Conservation (phyloP, 2,888 invertebrate species). For the Trichacis sp. region DNA sequence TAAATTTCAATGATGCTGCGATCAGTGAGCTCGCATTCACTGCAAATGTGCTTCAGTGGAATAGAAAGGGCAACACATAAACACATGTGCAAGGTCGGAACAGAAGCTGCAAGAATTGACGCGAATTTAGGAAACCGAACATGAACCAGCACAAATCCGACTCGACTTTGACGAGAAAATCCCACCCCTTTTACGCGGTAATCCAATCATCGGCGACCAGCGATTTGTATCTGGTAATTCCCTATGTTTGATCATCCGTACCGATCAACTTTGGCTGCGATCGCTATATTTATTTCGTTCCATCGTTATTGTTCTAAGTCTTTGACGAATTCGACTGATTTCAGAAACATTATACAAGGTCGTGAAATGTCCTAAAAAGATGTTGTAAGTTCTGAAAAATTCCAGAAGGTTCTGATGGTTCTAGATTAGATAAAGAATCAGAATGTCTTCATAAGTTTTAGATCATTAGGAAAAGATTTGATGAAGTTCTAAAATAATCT, state of each 20-base stretch:
- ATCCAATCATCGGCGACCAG: slow-evolving; percentile 62
- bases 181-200: slow-evolving; percentile 51
- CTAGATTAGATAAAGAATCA: too few relatives aligned
- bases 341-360: too few relatives aligned
- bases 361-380: too few relatives aligned
- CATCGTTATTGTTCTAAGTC: slow-evolving; percentile 25
- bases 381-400: too few relatives aligned
- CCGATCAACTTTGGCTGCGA: slow-evolving; percentile 48
- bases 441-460: too few relatives aligned
- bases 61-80: slow-evolving; percentile 46
- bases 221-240: slow-evolving; percentile 62
- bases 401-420: too few relatives aligned
- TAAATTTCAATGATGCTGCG: slow-evolving; percentile 28
- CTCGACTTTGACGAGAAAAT: slow-evolving; percentile 49
- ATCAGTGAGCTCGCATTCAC: slow-evolving; percentile 39
- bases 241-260: slow-evolving; percentile 55
- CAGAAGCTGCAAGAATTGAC: slow-evolving; percentile 51
- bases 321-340: slow-evolving; percentile 3
- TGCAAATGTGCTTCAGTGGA: slow-evolving; percentile 45
- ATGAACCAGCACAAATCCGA: slow-evolving; percentile 44
- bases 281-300: slow-evolving; percentile 31
- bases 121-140: slow-evolving; percentile 57
- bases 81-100: slow-evolving; percentile 33
- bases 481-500: too few relatives aligned
- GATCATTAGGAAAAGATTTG: too few relatives aligned